Evolutionary conservation across 2,113 vertebrate species (phyloP).

Genomic region (Microcebus ravelobensis): DNA sequence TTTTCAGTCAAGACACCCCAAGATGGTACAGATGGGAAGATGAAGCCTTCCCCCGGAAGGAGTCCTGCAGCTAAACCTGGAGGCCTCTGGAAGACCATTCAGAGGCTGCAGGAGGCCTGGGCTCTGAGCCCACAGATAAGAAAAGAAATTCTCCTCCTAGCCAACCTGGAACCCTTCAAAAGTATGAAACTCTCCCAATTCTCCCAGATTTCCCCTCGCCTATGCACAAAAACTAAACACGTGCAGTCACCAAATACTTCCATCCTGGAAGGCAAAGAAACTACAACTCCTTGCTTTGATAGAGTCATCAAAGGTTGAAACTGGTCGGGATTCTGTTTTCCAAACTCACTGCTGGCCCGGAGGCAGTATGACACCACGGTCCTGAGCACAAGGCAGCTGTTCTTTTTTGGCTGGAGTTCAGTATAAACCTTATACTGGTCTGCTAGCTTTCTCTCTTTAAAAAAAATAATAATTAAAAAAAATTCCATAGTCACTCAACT

Average conservation of each 20-base stretch:
- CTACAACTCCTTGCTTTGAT: conserved; percentile 55
- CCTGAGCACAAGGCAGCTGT: conserved; percentile 79
- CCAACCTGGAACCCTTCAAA: conserved; percentile 52
- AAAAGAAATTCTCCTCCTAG: conserved; percentile 39
- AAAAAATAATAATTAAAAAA: conserved; percentile 57
- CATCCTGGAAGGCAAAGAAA: conserved; percentile 36
- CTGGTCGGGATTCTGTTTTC: conserved; percentile 69
- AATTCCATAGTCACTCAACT: background rate
- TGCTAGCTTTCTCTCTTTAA: conserved; percentile 65
- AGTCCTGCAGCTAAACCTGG: conserved; percentile 3
- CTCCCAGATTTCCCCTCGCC: background rate
- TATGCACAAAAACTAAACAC: background rate
- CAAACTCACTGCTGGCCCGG: conserved; percentile 61
- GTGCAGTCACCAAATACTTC: background rate
- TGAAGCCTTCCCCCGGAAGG: background rate
- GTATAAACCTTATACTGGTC: conserved; percentile 75
- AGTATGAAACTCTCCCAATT: background rate
- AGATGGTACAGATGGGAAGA: conserved; percentile 65
- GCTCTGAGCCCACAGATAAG: conserved; percentile 63
- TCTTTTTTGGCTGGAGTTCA: conserved; percentile 81
- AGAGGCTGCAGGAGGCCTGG: conserved; percentile 17
- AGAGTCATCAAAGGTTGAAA: conserved; percentile 70
- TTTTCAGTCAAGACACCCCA: conserved; percentile 51
- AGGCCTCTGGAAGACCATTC: background rate
- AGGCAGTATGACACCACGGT: conserved; percentile 71